Percentiles rank a stretch among this genome's conserved stretches.
These are phyloP conservation scores for Peromyscus melanophrys DNA, from an alignment of 2,797 vertebrate species.

Conservation along the genomic window DNA sequence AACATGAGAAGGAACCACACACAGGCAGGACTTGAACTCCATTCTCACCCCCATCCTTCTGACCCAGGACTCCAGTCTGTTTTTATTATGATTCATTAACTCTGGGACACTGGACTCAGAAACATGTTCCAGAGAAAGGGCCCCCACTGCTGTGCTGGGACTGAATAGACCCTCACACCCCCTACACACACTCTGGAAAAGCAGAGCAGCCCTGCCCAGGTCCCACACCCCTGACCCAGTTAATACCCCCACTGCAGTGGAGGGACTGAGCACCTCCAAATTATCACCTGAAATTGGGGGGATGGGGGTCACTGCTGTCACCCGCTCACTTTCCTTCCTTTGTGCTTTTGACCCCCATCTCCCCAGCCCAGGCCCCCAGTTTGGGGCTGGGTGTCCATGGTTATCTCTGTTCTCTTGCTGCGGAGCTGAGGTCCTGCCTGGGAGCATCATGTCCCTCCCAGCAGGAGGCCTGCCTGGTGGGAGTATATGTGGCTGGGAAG, in stretches of 20 bases:
- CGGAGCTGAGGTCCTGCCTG: neutral
- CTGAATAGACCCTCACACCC: neutral
- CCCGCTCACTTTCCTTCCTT: neutral
- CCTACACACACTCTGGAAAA: neutral
- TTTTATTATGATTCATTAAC: neutral
- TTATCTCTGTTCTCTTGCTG: neutral
- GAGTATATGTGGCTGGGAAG: neutral
- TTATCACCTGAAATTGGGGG: neutral
- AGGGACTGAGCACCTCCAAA: neutral
- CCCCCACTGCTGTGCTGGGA: neutral
- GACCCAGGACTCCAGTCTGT: neutral
- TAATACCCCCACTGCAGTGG: neutral
- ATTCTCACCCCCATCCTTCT: neutral
- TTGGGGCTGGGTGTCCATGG: neutral
- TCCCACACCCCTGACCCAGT: neutral
- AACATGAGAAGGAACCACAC: neutral
- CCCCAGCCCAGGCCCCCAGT: neutral
- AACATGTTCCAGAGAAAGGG: neutral
- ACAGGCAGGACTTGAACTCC: neutral
- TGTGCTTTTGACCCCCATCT: neutral
- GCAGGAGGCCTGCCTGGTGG: neutral
- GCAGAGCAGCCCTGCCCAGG: neutral
- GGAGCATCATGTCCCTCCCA: neutral
- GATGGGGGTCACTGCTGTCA: neutral
- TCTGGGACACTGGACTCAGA: neutral